These are phyloP conservation scores for Liopterus haemorrhoidalis DNA, from an alignment of 2,888 invertebrate genomes.

Conservation along the genomic window DNA sequence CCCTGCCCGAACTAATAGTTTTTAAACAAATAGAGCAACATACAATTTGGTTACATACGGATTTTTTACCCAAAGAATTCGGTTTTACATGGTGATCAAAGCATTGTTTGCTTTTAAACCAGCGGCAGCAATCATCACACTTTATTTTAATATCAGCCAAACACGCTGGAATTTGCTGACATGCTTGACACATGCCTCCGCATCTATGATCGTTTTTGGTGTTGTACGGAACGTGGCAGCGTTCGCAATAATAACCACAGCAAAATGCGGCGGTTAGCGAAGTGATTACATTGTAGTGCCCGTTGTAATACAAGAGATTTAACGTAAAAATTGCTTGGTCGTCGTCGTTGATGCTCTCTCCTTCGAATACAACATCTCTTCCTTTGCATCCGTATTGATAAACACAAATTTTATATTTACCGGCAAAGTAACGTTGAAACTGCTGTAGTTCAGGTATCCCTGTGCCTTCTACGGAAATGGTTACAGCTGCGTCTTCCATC, in stretches of 20 bases:
- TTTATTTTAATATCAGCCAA: constrained; percentile 1
- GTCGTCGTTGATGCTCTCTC: too few species aligned
- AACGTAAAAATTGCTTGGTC: constrained; percentile 8
- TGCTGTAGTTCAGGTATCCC: constrained; percentile 14
- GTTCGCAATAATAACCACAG: constrained; percentile 30
- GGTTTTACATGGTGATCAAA: constrained; percentile 19
- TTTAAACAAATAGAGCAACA: too few species aligned
- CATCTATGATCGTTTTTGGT: constrained; percentile 19
- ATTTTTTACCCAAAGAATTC: constrained; percentile 10
- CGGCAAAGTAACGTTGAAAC: too few species aligned
- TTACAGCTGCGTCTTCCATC: too few species aligned
- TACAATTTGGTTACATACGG: too few species aligned
- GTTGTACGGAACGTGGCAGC: constrained; percentile 28
- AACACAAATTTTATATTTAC: constrained; percentile 21
- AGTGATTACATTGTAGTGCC: too few species aligned
- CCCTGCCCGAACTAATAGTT: neutral
- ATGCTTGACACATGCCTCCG: too few species aligned
- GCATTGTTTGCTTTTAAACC: constrained; percentile 15
- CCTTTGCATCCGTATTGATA: too few species aligned
- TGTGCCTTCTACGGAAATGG: constrained; percentile 10
- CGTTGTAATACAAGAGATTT: constrained; percentile 29
- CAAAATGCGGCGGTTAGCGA: constrained; percentile 31
- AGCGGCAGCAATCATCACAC: constrained; percentile 21
- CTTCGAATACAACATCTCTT: constrained; percentile 22
- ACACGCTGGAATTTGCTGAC: constrained; percentile 22